A percentile compares a stretch with the other conserved stretches of the same genome.
phyloP scores from a whole-genome alignment of 2,797 vertebrate species.

The Acridotheres tristis region DNA sequence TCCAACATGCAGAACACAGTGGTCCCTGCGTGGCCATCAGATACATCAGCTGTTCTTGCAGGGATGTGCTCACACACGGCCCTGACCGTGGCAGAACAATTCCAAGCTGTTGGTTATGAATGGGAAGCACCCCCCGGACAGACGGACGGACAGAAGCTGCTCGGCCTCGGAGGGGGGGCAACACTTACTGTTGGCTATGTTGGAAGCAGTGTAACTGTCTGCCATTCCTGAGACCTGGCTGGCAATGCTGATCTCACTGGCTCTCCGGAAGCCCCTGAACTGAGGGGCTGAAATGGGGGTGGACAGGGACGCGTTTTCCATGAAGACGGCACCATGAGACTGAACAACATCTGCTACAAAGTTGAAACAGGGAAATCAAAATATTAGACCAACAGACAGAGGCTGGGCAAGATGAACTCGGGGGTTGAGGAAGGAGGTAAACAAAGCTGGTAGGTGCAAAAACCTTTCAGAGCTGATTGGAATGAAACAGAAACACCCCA shows the following conservation, averaged over 20 bases:
- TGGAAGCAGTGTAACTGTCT: conserved; percentile 95
- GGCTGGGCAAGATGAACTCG: conserved; percentile 58
- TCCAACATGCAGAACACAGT: neutral
- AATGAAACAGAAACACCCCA: neutral
- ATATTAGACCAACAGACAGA: conserved; percentile 72
- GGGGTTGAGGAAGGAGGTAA: conserved; percentile 44
- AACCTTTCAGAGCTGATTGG: conserved; percentile 18
- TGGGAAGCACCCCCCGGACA: neutral
- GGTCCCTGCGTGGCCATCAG: neutral
- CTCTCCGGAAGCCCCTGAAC: conserved; percentile 90
- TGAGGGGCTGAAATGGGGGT: conserved; percentile 86
- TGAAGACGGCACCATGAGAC: conserved; percentile 93
- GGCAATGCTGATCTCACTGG: conserved; percentile 97
- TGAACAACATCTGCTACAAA: conserved; percentile 95
- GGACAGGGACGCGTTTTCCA: conserved; percentile 90
- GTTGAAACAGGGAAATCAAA: conserved; percentile 81
- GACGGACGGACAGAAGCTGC: conserved; percentile 27
- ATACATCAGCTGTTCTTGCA: neutral
- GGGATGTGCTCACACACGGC: fast-evolving
- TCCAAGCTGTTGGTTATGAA: neutral
- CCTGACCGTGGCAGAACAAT: fast-evolving
- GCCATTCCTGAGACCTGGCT: conserved; percentile 99
- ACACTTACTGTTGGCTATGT: conserved; percentile 97
- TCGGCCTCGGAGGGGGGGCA: conserved; percentile 16
- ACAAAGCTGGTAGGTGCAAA: conserved; percentile 30